A percentile compares a stretch with the other conserved stretches of the same genome.
These are phyloP conservation scores for Allacma fusca DNA, from an alignment of 2,888 invertebrate species.

Conservation along the genomic window DNA sequence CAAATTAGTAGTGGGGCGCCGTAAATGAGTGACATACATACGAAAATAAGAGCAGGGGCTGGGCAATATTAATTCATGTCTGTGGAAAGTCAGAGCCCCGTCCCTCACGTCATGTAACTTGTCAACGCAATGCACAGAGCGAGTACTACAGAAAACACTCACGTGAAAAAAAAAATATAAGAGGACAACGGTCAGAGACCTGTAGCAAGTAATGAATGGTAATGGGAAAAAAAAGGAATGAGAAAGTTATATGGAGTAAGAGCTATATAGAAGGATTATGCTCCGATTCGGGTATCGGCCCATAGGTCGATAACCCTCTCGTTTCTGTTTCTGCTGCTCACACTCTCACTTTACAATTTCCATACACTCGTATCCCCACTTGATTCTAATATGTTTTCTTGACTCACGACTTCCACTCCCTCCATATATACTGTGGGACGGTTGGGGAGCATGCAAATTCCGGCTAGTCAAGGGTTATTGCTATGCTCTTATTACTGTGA, in stretches of 20 bases:
- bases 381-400: slow-evolving; percentile 2
- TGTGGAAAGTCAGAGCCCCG: no score
- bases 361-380: background rate
- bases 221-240: background rate
- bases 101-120: background rate
- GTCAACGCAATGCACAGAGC: background rate
- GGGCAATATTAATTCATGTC: no score
- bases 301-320: slow-evolving; percentile 56
- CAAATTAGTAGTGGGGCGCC: no score
- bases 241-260: background rate
- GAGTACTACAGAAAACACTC: background rate
- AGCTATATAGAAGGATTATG: background rate
- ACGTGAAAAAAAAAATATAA: background rate
- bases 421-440: background rate
- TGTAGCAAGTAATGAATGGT: background rate
- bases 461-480: background rate
- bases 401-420: background rate
- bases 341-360: slow-evolving; percentile 30
- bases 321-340: background rate
- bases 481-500: slow-evolving; percentile 1
- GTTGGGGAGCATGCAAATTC: background rate
- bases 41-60: no score
- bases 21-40: no score
- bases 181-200: slow-evolving; percentile 12
- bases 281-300: slow-evolving; percentile 32